Conservation (phyloP, 2,797 vertebrate species). For the Periophthalmus magnuspinnatus region DNA sequence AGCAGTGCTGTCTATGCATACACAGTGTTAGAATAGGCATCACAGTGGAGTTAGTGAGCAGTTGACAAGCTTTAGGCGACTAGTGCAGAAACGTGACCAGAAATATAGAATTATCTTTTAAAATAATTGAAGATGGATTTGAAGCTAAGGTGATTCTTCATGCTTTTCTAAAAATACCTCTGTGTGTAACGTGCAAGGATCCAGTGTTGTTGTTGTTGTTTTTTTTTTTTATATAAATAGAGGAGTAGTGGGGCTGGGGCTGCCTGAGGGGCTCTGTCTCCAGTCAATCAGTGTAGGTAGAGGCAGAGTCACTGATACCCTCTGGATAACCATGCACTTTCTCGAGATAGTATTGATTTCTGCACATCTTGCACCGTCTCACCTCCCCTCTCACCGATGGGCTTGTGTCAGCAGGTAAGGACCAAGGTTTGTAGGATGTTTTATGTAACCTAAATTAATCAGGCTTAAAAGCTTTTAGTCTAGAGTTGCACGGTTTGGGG, state of each 20-base stretch:
- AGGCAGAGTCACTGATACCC: slow-evolving; percentile 46
- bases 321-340: slow-evolving; percentile 45
- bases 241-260: slow-evolving; percentile 14
- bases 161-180: slow-evolving; percentile 15
- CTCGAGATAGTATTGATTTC: slow-evolving; percentile 55
- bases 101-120: slow-evolving; percentile 20
- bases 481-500: too few relatives aligned
- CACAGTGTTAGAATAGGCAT: slow-evolving; percentile 6
- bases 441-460: slow-evolving; percentile 38
- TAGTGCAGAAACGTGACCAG: slow-evolving; percentile 11
- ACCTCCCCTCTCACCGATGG: slow-evolving; percentile 48
- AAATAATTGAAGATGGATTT: not conserved
- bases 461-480: too few relatives aligned
- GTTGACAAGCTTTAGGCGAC: slow-evolving; percentile 12
- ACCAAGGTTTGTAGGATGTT: slow-evolving; percentile 35
- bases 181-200: slow-evolving; percentile 20
- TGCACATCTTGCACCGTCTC: slow-evolving; percentile 33
- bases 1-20: slow-evolving; percentile 7
- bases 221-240: slow-evolving; percentile 39
- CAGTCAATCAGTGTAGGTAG: slow-evolving; percentile 41
- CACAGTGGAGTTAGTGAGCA: not conserved
- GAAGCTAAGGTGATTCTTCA: slow-evolving; percentile 27
- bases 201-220: not conserved
- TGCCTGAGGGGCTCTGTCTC: slow-evolving; percentile 40
- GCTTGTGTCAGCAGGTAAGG: slow-evolving; percentile 64